Evolutionary conservation across 2,113 vertebrate genomes (phyloP).

Genomic region (Antigone vipio): DNA sequence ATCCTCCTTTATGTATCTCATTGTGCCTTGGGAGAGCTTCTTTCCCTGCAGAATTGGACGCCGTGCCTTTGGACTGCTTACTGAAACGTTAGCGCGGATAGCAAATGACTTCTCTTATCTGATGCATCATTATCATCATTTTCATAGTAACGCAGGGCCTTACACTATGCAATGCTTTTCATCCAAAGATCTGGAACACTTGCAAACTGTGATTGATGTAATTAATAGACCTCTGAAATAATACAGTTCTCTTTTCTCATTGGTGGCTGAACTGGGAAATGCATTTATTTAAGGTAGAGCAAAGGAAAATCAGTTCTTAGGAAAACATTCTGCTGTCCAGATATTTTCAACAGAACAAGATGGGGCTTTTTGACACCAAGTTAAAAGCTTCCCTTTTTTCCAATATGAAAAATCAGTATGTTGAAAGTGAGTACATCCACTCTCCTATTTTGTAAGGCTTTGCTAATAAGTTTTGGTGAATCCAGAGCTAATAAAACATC

Average conservation of each 20-base stretch:
- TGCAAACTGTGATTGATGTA: neutral
- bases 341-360: neutral
- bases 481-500: neutral
- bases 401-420: neutral
- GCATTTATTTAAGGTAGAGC: neutral
- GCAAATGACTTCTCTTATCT: neutral
- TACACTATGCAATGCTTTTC: neutral
- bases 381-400: neutral
- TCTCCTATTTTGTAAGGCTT: neutral
- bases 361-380: fast-evolving
- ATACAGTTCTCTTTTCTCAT: neutral
- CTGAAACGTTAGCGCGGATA: neutral
- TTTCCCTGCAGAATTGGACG: neutral
- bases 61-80: neutral
- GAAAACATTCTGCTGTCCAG: neutral
- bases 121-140: neutral
- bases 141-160: neutral
- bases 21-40: neutral
- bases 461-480: neutral
- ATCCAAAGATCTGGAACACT: neutral
- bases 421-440: neutral
- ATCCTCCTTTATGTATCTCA: neutral
- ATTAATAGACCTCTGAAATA: neutral
- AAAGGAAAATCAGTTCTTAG: neutral
- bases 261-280: neutral